phyloP scores from a whole-genome alignment of 2,888 invertebrate genomes.

The Eudemis profundana region DNA sequence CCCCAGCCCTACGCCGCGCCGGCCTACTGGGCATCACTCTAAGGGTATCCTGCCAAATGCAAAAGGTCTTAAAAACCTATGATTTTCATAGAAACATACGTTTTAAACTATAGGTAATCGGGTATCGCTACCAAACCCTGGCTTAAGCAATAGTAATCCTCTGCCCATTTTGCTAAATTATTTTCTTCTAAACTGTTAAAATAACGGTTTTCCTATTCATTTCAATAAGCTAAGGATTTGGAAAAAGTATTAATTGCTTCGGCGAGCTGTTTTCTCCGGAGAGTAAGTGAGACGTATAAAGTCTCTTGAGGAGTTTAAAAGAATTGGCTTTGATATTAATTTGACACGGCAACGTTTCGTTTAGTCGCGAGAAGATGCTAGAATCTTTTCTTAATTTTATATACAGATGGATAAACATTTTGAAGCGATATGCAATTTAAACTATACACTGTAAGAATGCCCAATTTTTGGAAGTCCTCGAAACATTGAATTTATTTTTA shows the following conservation, averaged over 20 bases:
- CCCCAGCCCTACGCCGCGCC: slow-evolving; percentile 35
- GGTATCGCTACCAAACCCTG: slow-evolving; percentile 40
- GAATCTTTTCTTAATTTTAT: background rate
- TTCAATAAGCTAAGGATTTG: slow-evolving; percentile 29
- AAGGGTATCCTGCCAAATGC: slow-evolving; percentile 52
- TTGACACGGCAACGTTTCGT: background rate
- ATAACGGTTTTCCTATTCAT: slow-evolving; percentile 33
- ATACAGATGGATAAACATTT: background rate
- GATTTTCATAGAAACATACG: background rate
- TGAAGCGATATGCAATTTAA: background rate
- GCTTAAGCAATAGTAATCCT: slow-evolving; percentile 62
- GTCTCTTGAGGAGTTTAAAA: background rate
- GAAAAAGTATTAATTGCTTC: slow-evolving; percentile 26
- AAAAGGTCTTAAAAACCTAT: slow-evolving; percentile 12
- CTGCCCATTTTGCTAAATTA: slow-evolving; percentile 54
- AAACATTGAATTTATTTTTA: too few relatives aligned
- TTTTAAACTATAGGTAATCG: slow-evolving; percentile 14
- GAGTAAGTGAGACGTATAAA: background rate
- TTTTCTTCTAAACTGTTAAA: slow-evolving; percentile 51
- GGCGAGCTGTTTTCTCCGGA: slow-evolving; percentile 7
- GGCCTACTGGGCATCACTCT: slow-evolving; percentile 54
- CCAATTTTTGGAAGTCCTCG: too few relatives aligned
- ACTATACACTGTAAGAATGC: too few relatives aligned
- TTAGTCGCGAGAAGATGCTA: background rate
- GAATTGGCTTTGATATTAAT: background rate